phyloP scores from a whole-genome alignment of 2,888 invertebrate genomes.

The Hyposoter dolosus region DNA sequence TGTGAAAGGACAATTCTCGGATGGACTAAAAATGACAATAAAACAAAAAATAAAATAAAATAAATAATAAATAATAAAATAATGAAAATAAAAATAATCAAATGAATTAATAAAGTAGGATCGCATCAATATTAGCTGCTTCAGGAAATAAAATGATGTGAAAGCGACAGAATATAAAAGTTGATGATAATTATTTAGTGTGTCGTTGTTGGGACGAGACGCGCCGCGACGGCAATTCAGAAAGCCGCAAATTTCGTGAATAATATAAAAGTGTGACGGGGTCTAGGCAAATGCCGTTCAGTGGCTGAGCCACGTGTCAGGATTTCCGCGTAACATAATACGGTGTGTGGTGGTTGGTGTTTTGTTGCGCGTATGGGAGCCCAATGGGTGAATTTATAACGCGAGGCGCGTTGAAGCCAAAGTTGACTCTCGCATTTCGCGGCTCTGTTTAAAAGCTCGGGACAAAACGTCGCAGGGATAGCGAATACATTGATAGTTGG shows the following conservation, averaged over 20 bases:
- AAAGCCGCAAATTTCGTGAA: not conserved
- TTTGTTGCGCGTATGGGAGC: constrained; percentile 32
- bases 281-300: constrained; percentile 34
- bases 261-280: constrained; percentile 26
- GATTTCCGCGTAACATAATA: constrained; percentile 76
- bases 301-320: constrained; percentile 55
- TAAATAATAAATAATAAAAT: too few relatives aligned
- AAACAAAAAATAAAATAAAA: too few relatives aligned
- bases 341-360: constrained; percentile 8
- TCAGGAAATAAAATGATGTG: not conserved
- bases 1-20: not conserved
- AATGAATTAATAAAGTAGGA: not conserved
- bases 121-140: too few relatives aligned
- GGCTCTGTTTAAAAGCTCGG: constrained; percentile 31
- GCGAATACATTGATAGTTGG: constrained; percentile 28
- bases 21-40: not conserved
- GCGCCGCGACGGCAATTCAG: not conserved
- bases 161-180: not conserved
- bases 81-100: too few relatives aligned
- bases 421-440: constrained; percentile 48
- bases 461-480: constrained; percentile 39
- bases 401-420: constrained; percentile 23
- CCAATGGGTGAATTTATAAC: constrained; percentile 29
- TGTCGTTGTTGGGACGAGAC: not conserved
- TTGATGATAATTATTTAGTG: not conserved